These are phyloP conservation scores for Platycheirus rosarum DNA, from an alignment of 2,888 invertebrate genomes.

Conservation along the genomic window DNA sequence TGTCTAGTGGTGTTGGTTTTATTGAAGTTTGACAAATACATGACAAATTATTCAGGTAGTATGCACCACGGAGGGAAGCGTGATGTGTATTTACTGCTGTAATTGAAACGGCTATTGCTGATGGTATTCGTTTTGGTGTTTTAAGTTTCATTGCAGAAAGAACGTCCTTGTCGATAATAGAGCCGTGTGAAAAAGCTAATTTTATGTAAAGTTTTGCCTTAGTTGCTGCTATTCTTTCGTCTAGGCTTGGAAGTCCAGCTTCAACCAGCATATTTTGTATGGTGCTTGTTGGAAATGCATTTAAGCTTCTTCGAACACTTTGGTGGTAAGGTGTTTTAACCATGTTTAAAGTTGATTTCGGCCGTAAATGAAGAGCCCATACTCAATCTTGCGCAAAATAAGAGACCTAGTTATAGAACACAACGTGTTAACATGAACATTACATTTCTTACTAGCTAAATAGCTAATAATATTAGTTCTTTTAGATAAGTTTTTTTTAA, in stretches of 20 bases:
- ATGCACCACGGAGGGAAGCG: slow-evolving; percentile 4
- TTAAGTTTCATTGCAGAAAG: neutral
- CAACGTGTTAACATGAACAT: neutral
- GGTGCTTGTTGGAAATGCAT: slow-evolving; percentile 10
- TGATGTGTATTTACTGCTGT: neutral
- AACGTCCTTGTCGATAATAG: neutral
- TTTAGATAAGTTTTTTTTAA: slow-evolving; percentile 2
- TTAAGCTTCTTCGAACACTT: slow-evolving; percentile 13
- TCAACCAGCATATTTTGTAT: slow-evolving; percentile 17
- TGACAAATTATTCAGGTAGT: neutral
- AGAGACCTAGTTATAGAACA: neutral
- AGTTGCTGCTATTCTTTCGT: slow-evolving; percentile 6
- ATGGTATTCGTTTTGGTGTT: neutral
- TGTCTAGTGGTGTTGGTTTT: slow-evolving; percentile 2
- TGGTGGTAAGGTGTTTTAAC: too few species aligned
- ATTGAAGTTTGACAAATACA: neutral
- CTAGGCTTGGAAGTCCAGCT: slow-evolving; percentile 11
- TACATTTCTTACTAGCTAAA: slow-evolving; percentile 59
- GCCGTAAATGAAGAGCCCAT: slow-evolving; percentile 14
- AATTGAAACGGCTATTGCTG: slow-evolving; percentile 10
- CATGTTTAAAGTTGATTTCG: slow-evolving; percentile 10
- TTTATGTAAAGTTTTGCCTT: slow-evolving; percentile 10
- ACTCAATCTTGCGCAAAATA: slow-evolving; percentile 21
- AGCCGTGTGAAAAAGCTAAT: slow-evolving; percentile 7
- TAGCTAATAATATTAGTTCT: slow-evolving; percentile 50